Base-by-base conservation (phyloP, 2,888 invertebrate species). In the Chloroclysta siterata region DNA sequence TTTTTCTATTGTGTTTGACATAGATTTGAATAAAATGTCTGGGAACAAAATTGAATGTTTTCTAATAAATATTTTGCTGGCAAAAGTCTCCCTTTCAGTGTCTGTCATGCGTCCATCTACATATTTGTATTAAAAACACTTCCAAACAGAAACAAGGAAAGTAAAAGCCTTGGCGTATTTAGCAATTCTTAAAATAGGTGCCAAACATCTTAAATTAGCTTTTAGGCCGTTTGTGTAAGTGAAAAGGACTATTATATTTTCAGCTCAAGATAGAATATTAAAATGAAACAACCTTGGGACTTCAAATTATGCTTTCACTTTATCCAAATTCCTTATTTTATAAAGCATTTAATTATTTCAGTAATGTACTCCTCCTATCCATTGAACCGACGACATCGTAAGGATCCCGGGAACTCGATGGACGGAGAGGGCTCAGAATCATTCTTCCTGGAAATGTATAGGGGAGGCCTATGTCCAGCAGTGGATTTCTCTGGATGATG, bases 121-220 rank as follows among this genome's bases (percentile, higher is more conserved):
- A n/a, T n/a, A 39, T 56, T 42, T 41, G 36, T 53, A 36, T 53
- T 47, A 57, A 53, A 52, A 48, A 60, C n/a, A 42, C 52, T 17
- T 55, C 15, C 41, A 56, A 52, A 59, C 29, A 17, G n/a, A 52
- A 50, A 52, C 59, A 28, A 29, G 48, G 48, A 48, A 56, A 60
- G 46, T 39, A 33, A 59, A 14, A 46, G 48, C 51, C 55, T 59
- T 52, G 55, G 53, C 55, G 55, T 47, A 63, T 55, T 64, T 56
- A 60, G 59, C 55, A 22, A 48, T 53, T 51, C 46, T 52, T 39
- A 51, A 52, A 61, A 61, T 55, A 68, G n/a, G n/a, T n/a, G n/a
- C 56, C 46, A 29, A 5, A 41, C 17, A 41, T 44, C 39, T 55
- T 44, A 13, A 36, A 56, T 29, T 36, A 53, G 56, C 46, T 57